Base-by-base conservation (phyloP, 2,888 invertebrate genomes). In the Yponomeuta sedellus region DNA sequence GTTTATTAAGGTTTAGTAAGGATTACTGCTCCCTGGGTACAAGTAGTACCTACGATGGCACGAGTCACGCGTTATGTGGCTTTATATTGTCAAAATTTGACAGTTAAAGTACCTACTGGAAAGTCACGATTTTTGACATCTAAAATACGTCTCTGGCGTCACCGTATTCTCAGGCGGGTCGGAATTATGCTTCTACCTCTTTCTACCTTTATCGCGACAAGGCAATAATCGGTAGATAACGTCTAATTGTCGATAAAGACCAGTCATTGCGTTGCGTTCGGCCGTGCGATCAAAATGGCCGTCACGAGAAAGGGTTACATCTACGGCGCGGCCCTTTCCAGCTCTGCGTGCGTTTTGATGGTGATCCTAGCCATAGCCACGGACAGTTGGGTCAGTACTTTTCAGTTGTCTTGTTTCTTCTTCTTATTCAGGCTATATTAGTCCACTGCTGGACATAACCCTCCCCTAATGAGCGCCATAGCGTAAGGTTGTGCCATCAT, bases 301-400 rank as follows among this genome's bases (percentile, higher is more conserved):
- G 90, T 86, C 20, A 88, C 88, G 8, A 76, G 87, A 11, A 81
- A 88, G 1, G 85, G 79, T 40, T 90, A 83, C 58, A 86, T 91
- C 71, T 90, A 89, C 62, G 74, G 82, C 67, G 83, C 88, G 12
- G 91, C 91, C 72, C 66, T 90, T 10, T 79, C 75, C 0, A 83
- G 90, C 77, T 78, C 87, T 4, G 64, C 87, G 5, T 79, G 83
- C 74, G 82, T 88, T n/a, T 70, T 88, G 65, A 73, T 91, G 10
- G 74, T 85, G 19, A 71, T 88, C 10, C 77, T 88, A 0, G 77
- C 88, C 0, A 73, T 88, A 20, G 74, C 88, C 1, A 91, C 87
- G 72, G 86, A 89, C 68, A 85, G 79, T 75, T 91, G 91, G 91
- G 91, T 91, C 70, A 83, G 89, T 84, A 59, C n/a, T 5, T n/a